These are phyloP conservation scores for Drosophila chauvacae DNA, from an alignment of 1,140 invertebrate species.

Conservation along the genomic window DNA sequence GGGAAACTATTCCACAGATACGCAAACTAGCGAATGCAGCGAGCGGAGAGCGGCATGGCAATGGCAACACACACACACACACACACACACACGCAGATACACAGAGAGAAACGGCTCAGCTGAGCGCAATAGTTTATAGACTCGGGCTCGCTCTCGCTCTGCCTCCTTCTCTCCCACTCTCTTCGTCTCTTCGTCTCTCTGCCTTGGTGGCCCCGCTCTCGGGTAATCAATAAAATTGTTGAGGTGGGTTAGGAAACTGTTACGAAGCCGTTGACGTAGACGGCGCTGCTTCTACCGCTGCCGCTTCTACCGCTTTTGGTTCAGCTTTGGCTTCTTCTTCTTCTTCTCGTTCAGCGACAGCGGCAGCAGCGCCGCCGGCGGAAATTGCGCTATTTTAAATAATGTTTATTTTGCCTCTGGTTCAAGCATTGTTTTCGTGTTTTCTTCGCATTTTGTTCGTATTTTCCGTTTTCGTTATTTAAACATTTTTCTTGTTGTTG, in stretches of 20 bases:
- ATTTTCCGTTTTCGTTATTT: slow-evolving; percentile 54
- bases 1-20: slow-evolving; percentile 74
- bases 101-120: slow-evolving; percentile 40
- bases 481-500: slow-evolving; percentile 67
- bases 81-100: slow-evolving; percentile 6
- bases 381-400: slow-evolving; percentile 84
- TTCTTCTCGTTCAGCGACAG: slow-evolving; percentile 35
- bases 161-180: slow-evolving; percentile 22
- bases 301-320: slow-evolving; percentile 21
- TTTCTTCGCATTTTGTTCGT: slow-evolving; percentile 30
- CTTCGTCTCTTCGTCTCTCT: slow-evolving; percentile 19
- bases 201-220: slow-evolving; percentile 60
- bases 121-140: slow-evolving; percentile 67
- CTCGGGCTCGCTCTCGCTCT: slow-evolving; percentile 33
- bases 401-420: slow-evolving; percentile 76
- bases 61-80: not conserved
- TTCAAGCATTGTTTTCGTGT: slow-evolving; percentile 26
- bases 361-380: slow-evolving; percentile 50
- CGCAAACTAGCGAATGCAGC: slow-evolving; percentile 58
- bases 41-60: slow-evolving; percentile 12
- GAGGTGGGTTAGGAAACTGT: slow-evolving; percentile 85
- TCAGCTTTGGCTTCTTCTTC: slow-evolving; percentile 36
- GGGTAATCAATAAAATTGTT: slow-evolving; percentile 85
- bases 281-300: slow-evolving; percentile 24
- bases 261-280: slow-evolving; percentile 74